Evolutionary conservation across 2,797 vertebrate genomes (phyloP), one percentile per base, ranked within the genome.

Genomic region (Enteromius trimaculatus): DNA sequence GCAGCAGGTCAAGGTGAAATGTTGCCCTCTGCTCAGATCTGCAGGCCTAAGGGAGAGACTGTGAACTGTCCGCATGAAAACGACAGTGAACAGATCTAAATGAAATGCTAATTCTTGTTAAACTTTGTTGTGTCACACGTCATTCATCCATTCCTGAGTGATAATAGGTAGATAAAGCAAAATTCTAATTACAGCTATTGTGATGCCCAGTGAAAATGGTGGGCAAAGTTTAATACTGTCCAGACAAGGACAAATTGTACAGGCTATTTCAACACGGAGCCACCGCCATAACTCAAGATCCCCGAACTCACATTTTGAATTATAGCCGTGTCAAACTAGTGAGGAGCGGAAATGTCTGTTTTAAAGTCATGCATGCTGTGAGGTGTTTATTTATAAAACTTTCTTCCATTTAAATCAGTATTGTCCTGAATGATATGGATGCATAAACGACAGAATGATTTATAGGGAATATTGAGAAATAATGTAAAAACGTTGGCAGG

Each of bases 391-490:
- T 94, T 93, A 93, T 92, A 92, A 93, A 93, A 92, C 78, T 77
- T 86, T 86, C 88, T 87, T 90, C 91, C 91, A 90, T 94, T 90
- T 91, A 93, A 94, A 93, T 93, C 91, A 92, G 90, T 85, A 87
- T 85, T 91, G 92, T 93, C 90, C 92, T 91, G 90, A 92, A 93
- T 90, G 90, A 90, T 89, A 88, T 88, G 90, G 86, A 92, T 90
- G 90, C 91, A 91, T 94, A 93, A 94, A 93, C 90, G 94, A 93
- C 94, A 94, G 92, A 90, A 92, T 95, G 93, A 95, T 95, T 95
- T 95, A 95, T 94, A 89, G 91, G 26, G 93, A 95, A 92, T 91
- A 93, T 92, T 92, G 87, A 87, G 84, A 91, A 94, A 94, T 83
- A 86, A 84, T 85, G 64, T 74, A 64, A 65, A 87, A 85, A 75